These are phyloP conservation scores for Litoditis marina DNA, from an alignment of 2,888 invertebrate genomes.

Conservation along the genomic window DNA sequence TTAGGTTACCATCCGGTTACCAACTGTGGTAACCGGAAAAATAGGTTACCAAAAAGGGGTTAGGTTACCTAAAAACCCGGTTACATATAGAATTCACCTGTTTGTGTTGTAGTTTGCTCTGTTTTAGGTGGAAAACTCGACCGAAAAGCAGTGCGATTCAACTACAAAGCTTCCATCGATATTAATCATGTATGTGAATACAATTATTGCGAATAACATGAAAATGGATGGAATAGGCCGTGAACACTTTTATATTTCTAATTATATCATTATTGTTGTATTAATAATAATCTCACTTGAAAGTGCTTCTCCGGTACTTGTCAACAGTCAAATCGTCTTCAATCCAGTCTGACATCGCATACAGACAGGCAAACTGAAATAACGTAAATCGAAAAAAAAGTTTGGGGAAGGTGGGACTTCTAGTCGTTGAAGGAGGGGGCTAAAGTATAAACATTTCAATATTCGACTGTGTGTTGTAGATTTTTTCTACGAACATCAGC, in stretches of 20 bases:
- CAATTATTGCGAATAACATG: no score
- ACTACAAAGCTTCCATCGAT: not conserved
- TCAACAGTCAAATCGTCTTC: slow-evolving; percentile 39
- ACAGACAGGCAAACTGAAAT: slow-evolving; percentile 44
- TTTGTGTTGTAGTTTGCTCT: no score
- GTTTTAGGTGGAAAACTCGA: no score
- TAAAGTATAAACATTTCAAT: not conserved
- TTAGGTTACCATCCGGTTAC: no score
- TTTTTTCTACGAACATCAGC: not conserved
- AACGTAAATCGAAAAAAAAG: no score
- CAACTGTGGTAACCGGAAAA: no score
- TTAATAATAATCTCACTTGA: slow-evolving; percentile 23
- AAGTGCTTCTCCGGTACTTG: slow-evolving; percentile 32
- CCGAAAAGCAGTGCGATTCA: not conserved
- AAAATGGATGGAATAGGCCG: no score
- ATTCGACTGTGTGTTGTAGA: not conserved
- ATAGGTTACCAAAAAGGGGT: no score
- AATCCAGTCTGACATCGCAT: slow-evolving; percentile 35
- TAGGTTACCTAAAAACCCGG: no score
- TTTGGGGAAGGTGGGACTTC: no score
- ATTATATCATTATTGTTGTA: not conserved
- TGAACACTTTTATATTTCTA: not conserved
- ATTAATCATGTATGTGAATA: not conserved
- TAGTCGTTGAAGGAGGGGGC: no score
- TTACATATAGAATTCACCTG: no score